Percentiles rank a stretch among this genome's conserved stretches.
These are phyloP conservation scores for Mesaphorura yosii DNA, from an alignment of 1,140 invertebrate genomes.

Conservation along the genomic window DNA sequence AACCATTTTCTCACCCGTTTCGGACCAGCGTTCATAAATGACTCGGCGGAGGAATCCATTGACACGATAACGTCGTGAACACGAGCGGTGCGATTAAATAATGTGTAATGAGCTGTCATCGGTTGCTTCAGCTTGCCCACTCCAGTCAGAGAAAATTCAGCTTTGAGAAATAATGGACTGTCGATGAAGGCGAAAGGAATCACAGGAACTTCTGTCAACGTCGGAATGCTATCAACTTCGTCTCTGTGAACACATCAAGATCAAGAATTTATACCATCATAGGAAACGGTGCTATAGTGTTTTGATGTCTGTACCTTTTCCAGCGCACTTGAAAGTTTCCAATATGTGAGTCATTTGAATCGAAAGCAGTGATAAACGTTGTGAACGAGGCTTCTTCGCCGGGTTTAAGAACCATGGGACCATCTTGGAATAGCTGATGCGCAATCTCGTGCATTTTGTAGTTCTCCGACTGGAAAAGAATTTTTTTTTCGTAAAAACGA, in stretches of 20 bases:
- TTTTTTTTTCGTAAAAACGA: constrained; percentile 1
- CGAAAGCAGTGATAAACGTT: background rate
- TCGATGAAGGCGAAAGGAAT: constrained; percentile 43
- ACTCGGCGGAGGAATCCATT: constrained; percentile 70
- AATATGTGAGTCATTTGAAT: background rate
- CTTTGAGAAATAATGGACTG: constrained; percentile 57
- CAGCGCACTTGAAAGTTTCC: background rate
- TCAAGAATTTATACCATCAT: background rate
- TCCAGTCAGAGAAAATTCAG: constrained; percentile 50
- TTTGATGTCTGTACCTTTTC: background rate
- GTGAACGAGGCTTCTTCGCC: background rate
- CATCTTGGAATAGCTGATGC: background rate
- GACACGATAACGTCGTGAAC: constrained; percentile 59
- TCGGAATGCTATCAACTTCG: constrained; percentile 29
- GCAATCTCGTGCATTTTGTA: background rate
- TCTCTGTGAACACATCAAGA: background rate
- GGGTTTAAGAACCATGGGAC: background rate
- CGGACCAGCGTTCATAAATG: constrained; percentile 81
- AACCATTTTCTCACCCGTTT: constrained; percentile 52
- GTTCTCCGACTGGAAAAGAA: background rate
- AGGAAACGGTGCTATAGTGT: background rate
- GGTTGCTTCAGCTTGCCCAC: constrained; percentile 35
- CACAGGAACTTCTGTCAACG: constrained; percentile 37
- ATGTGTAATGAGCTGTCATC: constrained; percentile 53
- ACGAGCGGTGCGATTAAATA: constrained; percentile 57